Evolutionary conservation across 2,888 invertebrate genomes (phyloP).

Genomic region (Coenonympha arcania): DNA sequence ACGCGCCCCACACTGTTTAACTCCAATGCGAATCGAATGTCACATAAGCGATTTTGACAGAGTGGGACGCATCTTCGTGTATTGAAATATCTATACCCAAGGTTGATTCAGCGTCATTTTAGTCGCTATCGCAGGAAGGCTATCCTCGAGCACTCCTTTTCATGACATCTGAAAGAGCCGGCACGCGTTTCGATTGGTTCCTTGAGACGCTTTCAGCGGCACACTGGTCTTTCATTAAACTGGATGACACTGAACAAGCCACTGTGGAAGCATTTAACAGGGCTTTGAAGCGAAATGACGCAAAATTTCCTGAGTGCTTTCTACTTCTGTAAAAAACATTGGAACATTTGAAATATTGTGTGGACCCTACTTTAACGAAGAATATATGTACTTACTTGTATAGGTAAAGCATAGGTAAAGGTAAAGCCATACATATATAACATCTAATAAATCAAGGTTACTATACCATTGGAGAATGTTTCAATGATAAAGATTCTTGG

Average conservation of each 20-base stretch:
- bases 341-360: no score
- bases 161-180: constrained; percentile 28
- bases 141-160: constrained; percentile 28
- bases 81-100: no score
- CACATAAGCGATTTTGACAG: no score
- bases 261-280: constrained; percentile 19
- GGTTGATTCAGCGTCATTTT: constrained; percentile 20
- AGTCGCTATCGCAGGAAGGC: constrained; percentile 14
- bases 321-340: constrained; percentile 1
- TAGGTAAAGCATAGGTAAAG: not conserved
- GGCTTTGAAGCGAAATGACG: constrained; percentile 9
- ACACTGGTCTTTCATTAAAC: constrained; percentile 28
- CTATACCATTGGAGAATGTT: no score
- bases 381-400: not conserved
- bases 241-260: constrained; percentile 25
- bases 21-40: no score
- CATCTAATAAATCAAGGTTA: no score
- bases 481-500: no score
- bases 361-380: no score
- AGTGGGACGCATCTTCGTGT: no score
- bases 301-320: constrained; percentile 2
- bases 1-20: no score
- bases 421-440: no score
- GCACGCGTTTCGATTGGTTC: constrained; percentile 25
- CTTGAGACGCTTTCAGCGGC: constrained; percentile 26